Evolutionary conservation across 2,113 vertebrate species (phyloP).

Genomic region (Pampusana beccarii): DNA sequence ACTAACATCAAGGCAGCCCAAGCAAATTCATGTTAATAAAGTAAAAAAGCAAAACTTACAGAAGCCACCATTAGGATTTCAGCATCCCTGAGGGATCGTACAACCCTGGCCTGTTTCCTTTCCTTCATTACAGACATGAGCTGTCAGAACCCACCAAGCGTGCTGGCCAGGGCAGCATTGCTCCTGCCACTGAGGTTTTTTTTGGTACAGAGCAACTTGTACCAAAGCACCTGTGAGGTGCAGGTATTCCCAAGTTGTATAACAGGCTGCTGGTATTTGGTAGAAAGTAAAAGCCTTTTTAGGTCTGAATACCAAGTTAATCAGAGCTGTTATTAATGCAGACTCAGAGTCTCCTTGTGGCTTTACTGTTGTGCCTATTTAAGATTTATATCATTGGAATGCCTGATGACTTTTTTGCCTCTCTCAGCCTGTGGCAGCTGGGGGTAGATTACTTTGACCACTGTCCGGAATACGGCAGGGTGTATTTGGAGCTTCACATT

Average conservation of each 20-base stretch:
- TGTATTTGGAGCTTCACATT: constrained; percentile 92
- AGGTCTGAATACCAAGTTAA: neutral
- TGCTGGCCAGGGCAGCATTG: neutral
- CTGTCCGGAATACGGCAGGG: constrained; percentile 88
- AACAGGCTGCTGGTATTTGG: neutral
- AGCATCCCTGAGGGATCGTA: neutral
- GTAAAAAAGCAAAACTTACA: neutral
- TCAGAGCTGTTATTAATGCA: neutral
- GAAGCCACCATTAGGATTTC: neutral
- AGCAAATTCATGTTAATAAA: neutral
- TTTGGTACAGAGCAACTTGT: neutral
- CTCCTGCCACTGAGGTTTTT: neutral
- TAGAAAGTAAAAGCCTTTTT: neutral
- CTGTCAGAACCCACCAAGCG: neutral
- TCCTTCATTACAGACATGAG: neutral
- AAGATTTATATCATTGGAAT: neutral
- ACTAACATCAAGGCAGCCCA: neutral
- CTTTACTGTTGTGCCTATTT: neutral
- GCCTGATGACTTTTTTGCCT: neutral
- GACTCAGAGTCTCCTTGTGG: neutral
- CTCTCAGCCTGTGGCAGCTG: constrained; percentile 92
- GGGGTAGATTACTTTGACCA: constrained; percentile 95
- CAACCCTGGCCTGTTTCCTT: neutral
- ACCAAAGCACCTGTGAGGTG: neutral
- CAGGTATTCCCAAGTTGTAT: neutral